These are phyloP conservation scores for Sarcoramphus papa DNA, from an alignment of 2,797 vertebrate genomes.

Conservation along the genomic window DNA sequence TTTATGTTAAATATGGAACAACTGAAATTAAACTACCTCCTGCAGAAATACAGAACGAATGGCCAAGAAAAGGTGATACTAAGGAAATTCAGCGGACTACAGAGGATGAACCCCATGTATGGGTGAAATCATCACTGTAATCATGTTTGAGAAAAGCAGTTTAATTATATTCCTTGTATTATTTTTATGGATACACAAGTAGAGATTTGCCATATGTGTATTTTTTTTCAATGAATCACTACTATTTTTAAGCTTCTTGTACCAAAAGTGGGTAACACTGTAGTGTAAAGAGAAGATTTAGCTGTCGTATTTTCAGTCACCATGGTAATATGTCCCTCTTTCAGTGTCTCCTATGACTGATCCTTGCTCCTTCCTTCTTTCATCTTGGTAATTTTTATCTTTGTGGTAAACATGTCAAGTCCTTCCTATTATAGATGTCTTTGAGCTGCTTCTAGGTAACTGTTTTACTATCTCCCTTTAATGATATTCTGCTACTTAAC, in stretches of 20 bases:
- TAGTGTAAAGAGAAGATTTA: not conserved
- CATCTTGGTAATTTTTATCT: not conserved
- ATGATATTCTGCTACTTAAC: not conserved
- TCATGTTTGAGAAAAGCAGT: not conserved
- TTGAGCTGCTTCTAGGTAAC: not conserved
- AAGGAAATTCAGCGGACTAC: not conserved
- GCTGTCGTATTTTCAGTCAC: not conserved
- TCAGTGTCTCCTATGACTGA: not conserved
- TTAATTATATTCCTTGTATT: not conserved
- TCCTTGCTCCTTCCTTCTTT: not conserved
- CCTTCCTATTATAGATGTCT: not conserved
- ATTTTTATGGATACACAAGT: not conserved
- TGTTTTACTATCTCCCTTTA: not conserved
- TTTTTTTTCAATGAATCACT: not conserved
- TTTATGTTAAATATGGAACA: not conserved
- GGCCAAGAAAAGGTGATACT: not conserved
- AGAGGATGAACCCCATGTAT: not conserved
- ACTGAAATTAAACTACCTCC: not conserved
- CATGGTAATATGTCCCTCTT: not conserved
- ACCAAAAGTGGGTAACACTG: not conserved
- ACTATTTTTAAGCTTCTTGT: not conserved
- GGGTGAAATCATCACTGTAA: not conserved
- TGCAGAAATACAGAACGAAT: not conserved
- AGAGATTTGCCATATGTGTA: not conserved
- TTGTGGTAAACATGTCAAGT: not conserved